phyloP scores from a whole-genome alignment of 92 coral and sea anemone genomes.

The Parazoanthus atlanticus region DNA sequence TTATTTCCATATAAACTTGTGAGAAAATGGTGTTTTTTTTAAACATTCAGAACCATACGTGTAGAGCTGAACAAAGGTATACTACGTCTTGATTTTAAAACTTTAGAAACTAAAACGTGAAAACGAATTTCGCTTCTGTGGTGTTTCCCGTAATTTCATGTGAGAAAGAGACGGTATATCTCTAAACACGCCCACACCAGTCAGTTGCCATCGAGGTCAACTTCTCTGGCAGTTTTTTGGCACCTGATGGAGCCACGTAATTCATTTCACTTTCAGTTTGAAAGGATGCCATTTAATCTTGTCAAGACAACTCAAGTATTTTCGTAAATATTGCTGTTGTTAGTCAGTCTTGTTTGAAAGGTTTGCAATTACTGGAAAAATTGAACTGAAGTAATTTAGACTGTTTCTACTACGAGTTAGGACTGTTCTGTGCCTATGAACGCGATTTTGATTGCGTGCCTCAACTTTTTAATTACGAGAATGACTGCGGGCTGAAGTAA shows the following conservation, averaged over 20 bases:
- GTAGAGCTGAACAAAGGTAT: not conserved
- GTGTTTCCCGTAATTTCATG: not conserved
- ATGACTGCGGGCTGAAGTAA: not conserved
- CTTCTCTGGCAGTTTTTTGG: not conserved
- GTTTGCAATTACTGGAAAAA: not conserved
- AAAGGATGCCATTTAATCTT: not conserved
- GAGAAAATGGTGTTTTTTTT: not conserved
- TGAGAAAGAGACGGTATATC: not conserved
- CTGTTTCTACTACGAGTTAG: not conserved
- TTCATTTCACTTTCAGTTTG: not conserved
- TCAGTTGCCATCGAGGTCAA: not conserved
- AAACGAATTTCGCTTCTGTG: not conserved
- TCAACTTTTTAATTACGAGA: not conserved
- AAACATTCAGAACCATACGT: no score
- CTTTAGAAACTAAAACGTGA: not conserved
- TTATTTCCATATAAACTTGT: not conserved
- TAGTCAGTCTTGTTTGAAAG: not conserved
- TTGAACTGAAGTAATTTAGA: not conserved
- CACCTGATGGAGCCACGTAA: not conserved
- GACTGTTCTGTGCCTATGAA: not conserved
- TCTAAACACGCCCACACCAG: not conserved
- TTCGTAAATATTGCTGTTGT: not conserved
- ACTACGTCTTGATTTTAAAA: no score
- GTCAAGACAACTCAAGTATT: not conserved
- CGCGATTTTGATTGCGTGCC: slow-evolving; percentile 7